Conservation (phyloP, 2,888 invertebrate species). For the Microctonus hyperodae region DNA sequence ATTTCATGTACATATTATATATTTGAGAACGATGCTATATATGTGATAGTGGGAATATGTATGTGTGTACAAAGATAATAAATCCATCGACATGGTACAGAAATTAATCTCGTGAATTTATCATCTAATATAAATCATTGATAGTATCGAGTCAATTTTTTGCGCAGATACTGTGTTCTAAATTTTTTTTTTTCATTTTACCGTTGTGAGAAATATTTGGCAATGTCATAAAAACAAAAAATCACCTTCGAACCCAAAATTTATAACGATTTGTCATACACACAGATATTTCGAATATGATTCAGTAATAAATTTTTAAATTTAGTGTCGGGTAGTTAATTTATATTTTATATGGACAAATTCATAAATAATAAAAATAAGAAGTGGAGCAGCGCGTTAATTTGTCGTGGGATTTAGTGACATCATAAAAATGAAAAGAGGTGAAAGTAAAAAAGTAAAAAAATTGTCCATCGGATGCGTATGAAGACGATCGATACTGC, state of each 20-base stretch:
- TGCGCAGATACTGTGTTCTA: background rate
- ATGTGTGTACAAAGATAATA: background rate
- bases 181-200: background rate
- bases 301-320: background rate
- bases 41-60: background rate
- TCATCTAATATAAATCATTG: background rate
- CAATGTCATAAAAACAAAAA: background rate
- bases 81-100: background rate
- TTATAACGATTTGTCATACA: background rate
- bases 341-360: too few relatives aligned
- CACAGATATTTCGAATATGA: background rate
- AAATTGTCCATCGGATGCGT: too few relatives aligned
- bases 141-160: background rate
- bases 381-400: too few relatives aligned
- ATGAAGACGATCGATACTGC: too few relatives aligned
- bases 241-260: background rate
- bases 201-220: background rate
- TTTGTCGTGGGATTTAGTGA: too few relatives aligned
- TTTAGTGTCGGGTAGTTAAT: background rate
- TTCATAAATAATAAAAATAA: too few relatives aligned
- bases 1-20: too few relatives aligned
- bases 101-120: slow-evolving; percentile 4
- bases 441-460: too few relatives aligned
- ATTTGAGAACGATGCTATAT: background rate
- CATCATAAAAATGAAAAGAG: too few relatives aligned